Conservation (phyloP, 2,113 vertebrate species). For the Brienomyrus brachyistius region DNA sequence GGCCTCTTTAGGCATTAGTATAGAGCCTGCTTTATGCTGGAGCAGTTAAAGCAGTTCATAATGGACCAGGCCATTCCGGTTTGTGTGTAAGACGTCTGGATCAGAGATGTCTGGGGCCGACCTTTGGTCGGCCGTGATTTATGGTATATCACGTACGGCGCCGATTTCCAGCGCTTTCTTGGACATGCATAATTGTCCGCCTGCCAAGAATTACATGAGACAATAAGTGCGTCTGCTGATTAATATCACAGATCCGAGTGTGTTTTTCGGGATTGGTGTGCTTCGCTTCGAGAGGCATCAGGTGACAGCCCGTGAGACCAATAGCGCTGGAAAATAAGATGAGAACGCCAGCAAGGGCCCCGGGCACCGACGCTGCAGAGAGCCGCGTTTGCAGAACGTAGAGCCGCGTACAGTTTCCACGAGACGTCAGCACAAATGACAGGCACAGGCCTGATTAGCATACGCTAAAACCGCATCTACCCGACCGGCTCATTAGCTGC, state of each 20-base stretch:
- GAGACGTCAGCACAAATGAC: background rate
- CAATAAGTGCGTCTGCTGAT: background rate
- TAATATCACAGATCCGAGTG: background rate
- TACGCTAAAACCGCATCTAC: constrained; percentile 17
- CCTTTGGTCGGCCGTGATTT: background rate
- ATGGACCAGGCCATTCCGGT: background rate
- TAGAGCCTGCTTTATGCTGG: background rate
- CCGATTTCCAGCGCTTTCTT: background rate
- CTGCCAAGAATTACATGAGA: background rate
- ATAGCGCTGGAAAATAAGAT: background rate
- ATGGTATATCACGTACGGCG: background rate
- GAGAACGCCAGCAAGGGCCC: background rate
- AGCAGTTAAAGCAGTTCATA: background rate
- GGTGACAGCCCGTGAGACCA: background rate
- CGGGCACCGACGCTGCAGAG: background rate
- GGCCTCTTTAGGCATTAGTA: background rate
- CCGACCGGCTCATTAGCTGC: constrained; percentile 16
- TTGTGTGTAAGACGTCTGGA: background rate
- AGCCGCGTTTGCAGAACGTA: background rate
- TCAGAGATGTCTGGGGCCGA: background rate
- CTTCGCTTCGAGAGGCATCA: background rate
- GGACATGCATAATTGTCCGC: background rate
- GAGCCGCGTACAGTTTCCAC: constrained; percentile 5
- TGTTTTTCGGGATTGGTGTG: background rate
- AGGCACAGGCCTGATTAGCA: background rate